A percentile compares a stretch with the other conserved stretches of the same genome.
Conservation (phyloP, 2,888 invertebrate species). For the Orthosia incerta region DNA sequence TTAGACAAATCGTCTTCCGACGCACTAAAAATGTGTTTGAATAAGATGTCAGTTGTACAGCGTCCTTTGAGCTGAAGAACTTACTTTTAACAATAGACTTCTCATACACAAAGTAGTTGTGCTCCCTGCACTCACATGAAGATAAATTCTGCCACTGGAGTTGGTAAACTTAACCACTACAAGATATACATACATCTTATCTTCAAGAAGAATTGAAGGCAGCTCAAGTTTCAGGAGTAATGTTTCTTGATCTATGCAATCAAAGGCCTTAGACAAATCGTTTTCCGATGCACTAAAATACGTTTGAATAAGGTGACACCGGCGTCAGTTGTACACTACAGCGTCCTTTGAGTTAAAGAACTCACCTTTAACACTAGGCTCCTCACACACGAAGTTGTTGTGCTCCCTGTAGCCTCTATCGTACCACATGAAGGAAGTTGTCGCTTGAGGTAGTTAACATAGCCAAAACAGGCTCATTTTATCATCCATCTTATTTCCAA, state of each 20-base stretch:
- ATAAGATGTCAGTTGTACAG: neutral
- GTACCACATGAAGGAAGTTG: conserved; percentile 94
- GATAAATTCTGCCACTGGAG: conserved; percentile 66
- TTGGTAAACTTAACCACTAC: too few species aligned
- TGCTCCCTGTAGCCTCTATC: conserved; percentile 94
- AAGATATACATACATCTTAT: too few species aligned
- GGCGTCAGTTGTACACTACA: neutral
- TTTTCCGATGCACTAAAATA: neutral
- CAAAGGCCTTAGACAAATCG: neutral
- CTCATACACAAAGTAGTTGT: conserved; percentile 95
- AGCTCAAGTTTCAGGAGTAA: too few species aligned
- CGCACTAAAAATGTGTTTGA: neutral
- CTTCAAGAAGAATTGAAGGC: too few species aligned
- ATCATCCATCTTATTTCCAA: too few species aligned
- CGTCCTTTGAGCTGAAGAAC: neutral
- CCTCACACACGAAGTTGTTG: conserved; percentile 95
- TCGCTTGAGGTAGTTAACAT: conserved; percentile 69
- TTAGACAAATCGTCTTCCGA: neutral
- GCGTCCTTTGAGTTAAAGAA: neutral
- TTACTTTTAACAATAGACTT: conserved; percentile 92
- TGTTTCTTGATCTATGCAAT: neutral
- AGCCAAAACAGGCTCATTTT: too few species aligned
- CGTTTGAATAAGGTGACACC: neutral
- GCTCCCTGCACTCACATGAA: conserved; percentile 96
- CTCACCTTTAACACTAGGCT: conserved; percentile 92